Evolutionary conservation across 2,113 vertebrate species (phyloP), one percentile per base, ranked within the genome.

Genomic region (Proteles cristata): DNA sequence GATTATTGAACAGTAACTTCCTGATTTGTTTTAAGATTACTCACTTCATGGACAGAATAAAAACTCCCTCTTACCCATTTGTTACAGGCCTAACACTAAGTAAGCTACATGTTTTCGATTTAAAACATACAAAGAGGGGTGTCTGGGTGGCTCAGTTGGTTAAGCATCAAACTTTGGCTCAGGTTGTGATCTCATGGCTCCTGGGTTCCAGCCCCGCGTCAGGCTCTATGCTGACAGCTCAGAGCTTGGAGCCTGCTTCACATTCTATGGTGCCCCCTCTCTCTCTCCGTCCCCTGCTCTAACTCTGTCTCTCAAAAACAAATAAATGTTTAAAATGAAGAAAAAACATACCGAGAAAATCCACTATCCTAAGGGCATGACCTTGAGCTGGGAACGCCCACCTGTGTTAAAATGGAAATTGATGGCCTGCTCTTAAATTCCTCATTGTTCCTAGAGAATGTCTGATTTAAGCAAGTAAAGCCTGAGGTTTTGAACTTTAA

Each of bases 1-100:
- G 31, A 55, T 88, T 77, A 48, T 71, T 65, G 39, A 94, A 91
- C 35, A 90, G 19, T 76, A 91, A 76, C 17, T 7, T 76, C 25
- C 88, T 79, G 39, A 55, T 88, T 83, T 76, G 21, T 69, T 95
- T 90, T 97, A 80, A 74, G 58, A 3, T 94, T 88, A 31, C 33
- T 97, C 23, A 69, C 1, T 55, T 43, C 14, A 50, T 31, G 23
- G 23, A 33, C 25, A 66, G 35, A 53, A 26, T 50, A 58, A 58
- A 90, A 90, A n/a, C 14, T 79, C 12, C 1, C 11, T 28, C 12
- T 61, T 79, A 35, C 15, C 14, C 39, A 31, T 69, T 81, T 81
- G 55, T 85, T 92, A 74, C 9, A 33, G 16, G 4, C 61, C 11
- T 92, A 55, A 68, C 15, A n/a, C 84, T 66, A 73, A 21, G 10